phyloP scores from a whole-genome alignment of 2,888 invertebrate genomes.

The Drosophila nigricruria region DNA sequence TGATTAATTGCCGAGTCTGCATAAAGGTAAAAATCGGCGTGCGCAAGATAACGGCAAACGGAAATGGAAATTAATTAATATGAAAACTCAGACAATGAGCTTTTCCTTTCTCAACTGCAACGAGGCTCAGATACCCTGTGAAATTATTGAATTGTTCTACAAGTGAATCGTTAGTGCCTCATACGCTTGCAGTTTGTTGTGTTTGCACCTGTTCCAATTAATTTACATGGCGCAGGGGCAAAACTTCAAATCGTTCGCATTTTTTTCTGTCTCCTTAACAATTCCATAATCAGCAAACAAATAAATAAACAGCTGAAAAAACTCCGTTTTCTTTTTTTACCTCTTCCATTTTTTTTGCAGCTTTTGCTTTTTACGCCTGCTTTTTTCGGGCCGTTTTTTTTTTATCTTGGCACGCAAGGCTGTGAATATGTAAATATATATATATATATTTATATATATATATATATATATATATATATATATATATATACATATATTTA shows the following conservation, averaged over 20 bases:
- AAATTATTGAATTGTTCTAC: background rate
- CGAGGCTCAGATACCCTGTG: slow-evolving; percentile 26
- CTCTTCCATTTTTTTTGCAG: slow-evolving; percentile 33
- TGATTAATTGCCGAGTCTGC: slow-evolving; percentile 82
- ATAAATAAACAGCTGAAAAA: slow-evolving; percentile 68
- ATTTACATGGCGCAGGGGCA: slow-evolving; percentile 10
- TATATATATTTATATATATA: background rate
- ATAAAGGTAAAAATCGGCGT: slow-evolving; percentile 75
- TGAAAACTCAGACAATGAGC: slow-evolving; percentile 43
- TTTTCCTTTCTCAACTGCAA: slow-evolving; percentile 4
- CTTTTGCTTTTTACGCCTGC: slow-evolving; percentile 28
- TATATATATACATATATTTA: background rate
- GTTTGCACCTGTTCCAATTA: slow-evolving; percentile 61
- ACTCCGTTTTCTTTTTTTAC: slow-evolving; percentile 18
- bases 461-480: background rate
- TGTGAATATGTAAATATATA: background rate
- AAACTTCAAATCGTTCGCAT: slow-evolving; percentile 34
- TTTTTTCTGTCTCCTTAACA: slow-evolving; percentile 33
- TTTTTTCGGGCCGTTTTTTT: slow-evolving; percentile 27
- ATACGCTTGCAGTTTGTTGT: background rate
- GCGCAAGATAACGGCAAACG: slow-evolving; percentile 66
- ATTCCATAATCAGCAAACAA: slow-evolving; percentile 63
- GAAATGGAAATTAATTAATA: slow-evolving; percentile 76
- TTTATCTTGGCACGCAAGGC: slow-evolving; percentile 38
- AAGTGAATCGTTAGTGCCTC: background rate